Conservation (phyloP, 2,113 vertebrate species). For the Chroicocephalus ridibundus region DNA sequence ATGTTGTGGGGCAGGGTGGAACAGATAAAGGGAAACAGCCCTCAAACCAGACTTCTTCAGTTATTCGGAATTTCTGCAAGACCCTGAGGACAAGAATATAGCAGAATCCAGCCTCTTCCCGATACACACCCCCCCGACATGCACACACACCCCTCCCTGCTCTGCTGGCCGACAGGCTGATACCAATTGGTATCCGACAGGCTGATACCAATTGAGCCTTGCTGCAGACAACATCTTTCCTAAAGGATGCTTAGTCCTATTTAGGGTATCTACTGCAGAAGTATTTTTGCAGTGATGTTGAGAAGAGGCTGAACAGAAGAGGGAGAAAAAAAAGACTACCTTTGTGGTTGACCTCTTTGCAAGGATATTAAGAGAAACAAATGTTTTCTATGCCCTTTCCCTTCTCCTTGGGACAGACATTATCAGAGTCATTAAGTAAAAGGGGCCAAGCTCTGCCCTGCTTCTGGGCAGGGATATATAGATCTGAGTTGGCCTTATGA, state of each 20-base stretch:
- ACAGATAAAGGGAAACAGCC: neutral
- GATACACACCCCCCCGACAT: too few relatives aligned
- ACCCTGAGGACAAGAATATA: neutral
- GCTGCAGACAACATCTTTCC: neutral
- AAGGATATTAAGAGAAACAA: neutral
- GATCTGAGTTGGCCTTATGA: neutral
- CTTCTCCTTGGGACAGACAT: conserved; percentile 22
- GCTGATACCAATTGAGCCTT: neutral
- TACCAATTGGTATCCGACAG: neutral
- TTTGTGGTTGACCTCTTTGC: neutral
- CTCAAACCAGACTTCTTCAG: neutral
- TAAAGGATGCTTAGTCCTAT: neutral
- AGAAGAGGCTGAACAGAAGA: neutral
- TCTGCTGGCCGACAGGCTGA: neutral
- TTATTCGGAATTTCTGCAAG: neutral
- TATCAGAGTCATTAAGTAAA: neutral
- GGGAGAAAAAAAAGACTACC: neutral
- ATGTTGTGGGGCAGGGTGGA: neutral
- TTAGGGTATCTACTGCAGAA: neutral
- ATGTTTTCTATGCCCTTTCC: neutral
- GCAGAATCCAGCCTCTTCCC: neutral
- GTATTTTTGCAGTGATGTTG: neutral
- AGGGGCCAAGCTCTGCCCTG: neutral
- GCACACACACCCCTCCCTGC: neutral
- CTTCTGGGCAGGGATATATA: neutral